Base-by-base conservation (phyloP, 2,888 invertebrate species). In the Polyommatus iphigenia region DNA sequence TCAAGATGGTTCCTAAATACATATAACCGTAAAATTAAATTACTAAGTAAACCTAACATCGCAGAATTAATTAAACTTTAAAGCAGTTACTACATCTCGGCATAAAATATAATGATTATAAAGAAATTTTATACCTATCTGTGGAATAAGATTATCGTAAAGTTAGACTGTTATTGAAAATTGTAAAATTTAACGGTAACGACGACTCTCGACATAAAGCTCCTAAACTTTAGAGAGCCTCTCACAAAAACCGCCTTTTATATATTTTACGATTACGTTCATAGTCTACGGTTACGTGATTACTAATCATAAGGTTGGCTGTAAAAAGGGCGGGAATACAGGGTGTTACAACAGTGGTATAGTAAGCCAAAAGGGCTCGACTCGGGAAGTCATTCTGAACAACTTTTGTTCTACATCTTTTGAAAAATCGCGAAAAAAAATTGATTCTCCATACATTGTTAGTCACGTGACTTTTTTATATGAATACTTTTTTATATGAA, bases 151-250 rank as follows among this genome's bases (percentile, higher is more conserved):
- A 20, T 73, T 46, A 46, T 73, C 73, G 73, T 73, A 18, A 73
- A 73, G 41, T 20, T 73, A 18, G 46, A 73, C 20, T 73, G 73
- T 41, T 73, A 73, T 73, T 73, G 73, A 20, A 73, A 41, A 73
- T 73, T 73, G 15, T 73, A 46, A 73, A 73, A 73, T 73, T 41
- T 73, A 41, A 73, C 73, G 73, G 20, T 41, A 73, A 73, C 46
- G 46, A 7, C 32, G 67, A 32, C 29, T 67, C 29, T 67, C 67
- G 29, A 67, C 67, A 67, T 67, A 67, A 67, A 67, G 67, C 32
- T 67, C 67, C 29, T 32, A 29, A 67, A 29, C 29, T 67, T 67
- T 67, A 67, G 15, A 67, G 67, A 67, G 67, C 67, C 67, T 67
- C 29, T 67, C 29, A 67, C 67, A 67, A 67, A 67, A 67, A 67